These are phyloP conservation scores for Cheilosia vernalis DNA, from an alignment of 2,888 invertebrate species.

Conservation along the genomic window DNA sequence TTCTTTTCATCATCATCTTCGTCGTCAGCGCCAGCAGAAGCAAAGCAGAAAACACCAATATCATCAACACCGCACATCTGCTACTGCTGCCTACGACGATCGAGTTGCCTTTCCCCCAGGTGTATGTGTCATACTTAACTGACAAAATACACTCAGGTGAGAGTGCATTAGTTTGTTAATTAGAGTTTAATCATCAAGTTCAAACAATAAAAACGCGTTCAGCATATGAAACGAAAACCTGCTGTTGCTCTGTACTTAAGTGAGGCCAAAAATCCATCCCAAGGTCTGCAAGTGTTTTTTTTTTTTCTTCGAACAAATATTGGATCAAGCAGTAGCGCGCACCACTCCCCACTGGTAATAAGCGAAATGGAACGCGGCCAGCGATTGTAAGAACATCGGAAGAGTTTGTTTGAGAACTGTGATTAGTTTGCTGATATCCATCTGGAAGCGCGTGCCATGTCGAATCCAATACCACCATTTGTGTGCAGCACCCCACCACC, in stretches of 20 bases:
- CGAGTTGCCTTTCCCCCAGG: slow-evolving; percentile 49
- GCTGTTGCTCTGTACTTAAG: slow-evolving; percentile 4
- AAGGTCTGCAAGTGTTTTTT: slow-evolving; percentile 38
- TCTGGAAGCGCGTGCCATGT: slow-evolving; percentile 38
- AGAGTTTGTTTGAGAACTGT: slow-evolving; percentile 17
- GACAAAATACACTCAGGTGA: slow-evolving; percentile 60
- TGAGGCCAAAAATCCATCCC: slow-evolving; percentile 33
- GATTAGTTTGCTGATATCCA: slow-evolving; percentile 7
- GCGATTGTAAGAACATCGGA: slow-evolving; percentile 5
- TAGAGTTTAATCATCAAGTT: slow-evolving; percentile 66
- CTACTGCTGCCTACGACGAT: slow-evolving; percentile 25
- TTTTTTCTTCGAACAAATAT: background rate
- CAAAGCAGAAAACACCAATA: slow-evolving; percentile 12
- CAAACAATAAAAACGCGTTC: slow-evolving; percentile 15
- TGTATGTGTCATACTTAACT: slow-evolving; percentile 68
- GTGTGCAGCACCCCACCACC: slow-evolving; percentile 86
- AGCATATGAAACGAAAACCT: slow-evolving; percentile 15
- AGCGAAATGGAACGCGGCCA: slow-evolving; percentile 38
- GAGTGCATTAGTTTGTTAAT: slow-evolving; percentile 70
- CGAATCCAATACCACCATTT: slow-evolving; percentile 85
- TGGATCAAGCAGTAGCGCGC: background rate
- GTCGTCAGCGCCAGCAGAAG: background rate
- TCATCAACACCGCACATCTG: slow-evolving; percentile 53
- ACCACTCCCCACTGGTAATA: background rate
- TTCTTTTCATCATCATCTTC: slow-evolving; percentile 31